Evolutionary conservation across 2,797 vertebrate species (phyloP).

Genomic region (Danio aesculapii): DNA sequence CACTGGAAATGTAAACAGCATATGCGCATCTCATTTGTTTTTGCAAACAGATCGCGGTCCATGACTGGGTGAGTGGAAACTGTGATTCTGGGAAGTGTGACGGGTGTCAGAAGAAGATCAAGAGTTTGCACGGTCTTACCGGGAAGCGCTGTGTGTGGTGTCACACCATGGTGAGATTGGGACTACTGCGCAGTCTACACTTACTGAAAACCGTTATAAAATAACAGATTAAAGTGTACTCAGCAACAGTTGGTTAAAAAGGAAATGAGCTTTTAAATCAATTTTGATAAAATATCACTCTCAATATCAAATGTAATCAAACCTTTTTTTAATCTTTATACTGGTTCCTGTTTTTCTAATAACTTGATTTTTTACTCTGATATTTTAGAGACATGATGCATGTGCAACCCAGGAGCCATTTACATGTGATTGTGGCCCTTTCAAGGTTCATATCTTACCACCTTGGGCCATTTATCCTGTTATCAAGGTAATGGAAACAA

Average conservation of each 20-base stretch:
- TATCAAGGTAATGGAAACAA: conserved; percentile 82
- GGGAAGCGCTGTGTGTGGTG: conserved; percentile 94
- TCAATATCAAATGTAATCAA: background rate
- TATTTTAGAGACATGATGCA: conserved; percentile 86
- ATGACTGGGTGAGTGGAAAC: conserved; percentile 92
- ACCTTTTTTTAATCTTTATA: background rate
- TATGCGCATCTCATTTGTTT: conserved; percentile 16
- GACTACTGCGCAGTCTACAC: background rate
- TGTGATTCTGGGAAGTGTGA: conserved; percentile 88
- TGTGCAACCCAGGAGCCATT: conserved; percentile 80
- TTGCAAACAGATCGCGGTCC: conserved; percentile 80
- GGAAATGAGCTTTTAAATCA: background rate
- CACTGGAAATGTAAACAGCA: conserved; percentile 21
- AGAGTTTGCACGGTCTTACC: conserved; percentile 86
- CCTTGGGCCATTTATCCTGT: conserved; percentile 91
- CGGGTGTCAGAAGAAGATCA: conserved; percentile 92
- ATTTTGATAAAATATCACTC: background rate
- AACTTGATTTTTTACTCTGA: conserved; percentile 32
- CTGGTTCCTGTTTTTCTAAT: background rate
- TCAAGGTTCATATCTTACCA: conserved; percentile 90
- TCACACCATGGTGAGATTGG: conserved; percentile 85
- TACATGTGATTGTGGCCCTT: conserved; percentile 85
- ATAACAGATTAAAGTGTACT: background rate
- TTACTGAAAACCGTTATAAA: background rate
- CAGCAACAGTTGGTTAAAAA: background rate